Conservation (phyloP, 2,113 vertebrate species). For the Anseranas semipalmata region DNA sequence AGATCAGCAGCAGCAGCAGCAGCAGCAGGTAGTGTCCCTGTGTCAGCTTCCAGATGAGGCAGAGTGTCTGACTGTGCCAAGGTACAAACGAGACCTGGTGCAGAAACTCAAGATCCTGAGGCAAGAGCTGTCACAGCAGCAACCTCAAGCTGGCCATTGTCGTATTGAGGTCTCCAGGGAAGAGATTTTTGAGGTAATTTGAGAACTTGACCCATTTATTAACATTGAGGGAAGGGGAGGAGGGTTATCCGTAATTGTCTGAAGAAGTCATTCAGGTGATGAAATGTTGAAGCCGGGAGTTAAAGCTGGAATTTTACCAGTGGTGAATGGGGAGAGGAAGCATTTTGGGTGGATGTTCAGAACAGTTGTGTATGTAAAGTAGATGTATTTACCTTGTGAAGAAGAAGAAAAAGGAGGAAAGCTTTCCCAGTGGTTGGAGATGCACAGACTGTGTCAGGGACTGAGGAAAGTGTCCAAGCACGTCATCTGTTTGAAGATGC, state of each 20-base stretch:
- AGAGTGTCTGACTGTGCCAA: constrained; percentile 91
- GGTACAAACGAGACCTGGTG: constrained; percentile 96
- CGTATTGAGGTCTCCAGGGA: constrained; percentile 97
- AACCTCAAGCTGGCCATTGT: constrained; percentile 97
- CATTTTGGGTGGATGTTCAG: neutral
- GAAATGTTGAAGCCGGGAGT: neutral
- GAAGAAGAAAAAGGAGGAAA: neutral
- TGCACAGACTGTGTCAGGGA: neutral
- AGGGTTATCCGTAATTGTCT: neutral
- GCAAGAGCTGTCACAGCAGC: constrained; percentile 96
- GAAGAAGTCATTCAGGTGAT: neutral
- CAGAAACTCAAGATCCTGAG: constrained; percentile 97
- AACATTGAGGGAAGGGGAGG: neutral
- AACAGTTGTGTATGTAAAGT: neutral
- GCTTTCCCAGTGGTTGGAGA: neutral
- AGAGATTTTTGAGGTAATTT: constrained; percentile 94
- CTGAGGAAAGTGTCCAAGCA: neutral
- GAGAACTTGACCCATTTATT: neutral
- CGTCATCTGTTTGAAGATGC: accelerated
- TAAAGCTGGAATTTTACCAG: neutral
- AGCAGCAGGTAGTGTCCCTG: constrained; percentile 82
- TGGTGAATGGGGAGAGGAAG: neutral
- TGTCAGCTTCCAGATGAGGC: constrained; percentile 90
- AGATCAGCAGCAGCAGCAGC: constrained; percentile 84
- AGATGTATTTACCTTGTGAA: neutral